These are phyloP conservation scores for Chesias legatella DNA, from an alignment of 2,888 invertebrate species.

Conservation along the genomic window DNA sequence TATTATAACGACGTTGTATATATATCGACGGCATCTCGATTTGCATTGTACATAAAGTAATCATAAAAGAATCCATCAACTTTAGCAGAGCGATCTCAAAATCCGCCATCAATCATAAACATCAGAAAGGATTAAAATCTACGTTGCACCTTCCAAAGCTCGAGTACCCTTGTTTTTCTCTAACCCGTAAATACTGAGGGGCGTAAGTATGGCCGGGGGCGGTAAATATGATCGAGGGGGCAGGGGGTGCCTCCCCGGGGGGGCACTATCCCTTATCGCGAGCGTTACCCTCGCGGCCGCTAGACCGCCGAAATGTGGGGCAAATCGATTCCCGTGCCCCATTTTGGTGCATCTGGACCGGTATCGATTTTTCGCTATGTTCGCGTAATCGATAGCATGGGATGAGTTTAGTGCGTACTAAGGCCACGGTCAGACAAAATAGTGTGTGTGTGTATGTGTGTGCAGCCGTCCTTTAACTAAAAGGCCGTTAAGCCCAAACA, in stretches of 20 bases:
- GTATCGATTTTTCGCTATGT: slow-evolving; percentile 60
- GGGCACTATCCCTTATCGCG: slow-evolving; percentile 81
- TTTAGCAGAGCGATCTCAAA: slow-evolving; percentile 71
- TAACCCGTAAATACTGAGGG: slow-evolving; percentile 80
- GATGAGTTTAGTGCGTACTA: slow-evolving; percentile 5
- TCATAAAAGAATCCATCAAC: slow-evolving; percentile 76
- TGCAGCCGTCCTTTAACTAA: too few relatives aligned
- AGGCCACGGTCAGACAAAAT: slow-evolving; percentile 10
- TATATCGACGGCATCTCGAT: slow-evolving; percentile 50
- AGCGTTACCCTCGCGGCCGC: slow-evolving; percentile 78
- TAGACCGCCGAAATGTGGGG: slow-evolving; percentile 77
- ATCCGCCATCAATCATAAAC: slow-evolving; percentile 80
- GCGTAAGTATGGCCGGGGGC: slow-evolving; percentile 80
- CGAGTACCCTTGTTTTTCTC: slow-evolving; percentile 81
- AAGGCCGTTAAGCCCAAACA: too few relatives aligned
- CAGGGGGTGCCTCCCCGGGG: slow-evolving; percentile 53
- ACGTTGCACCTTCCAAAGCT: slow-evolving; percentile 80
- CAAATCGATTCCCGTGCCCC: slow-evolving; percentile 78
- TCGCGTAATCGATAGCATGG: slow-evolving; percentile 25
- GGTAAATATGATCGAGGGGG: slow-evolving; percentile 78
- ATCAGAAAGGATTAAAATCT: slow-evolving; percentile 81
- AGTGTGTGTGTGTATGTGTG: too few relatives aligned
- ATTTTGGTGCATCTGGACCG: slow-evolving; percentile 81
- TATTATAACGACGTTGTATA: too few relatives aligned
- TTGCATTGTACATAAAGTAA: slow-evolving; percentile 44